Conservation (phyloP, 2,797 vertebrate species). For the Helicolenus hilgendorfi region DNA sequence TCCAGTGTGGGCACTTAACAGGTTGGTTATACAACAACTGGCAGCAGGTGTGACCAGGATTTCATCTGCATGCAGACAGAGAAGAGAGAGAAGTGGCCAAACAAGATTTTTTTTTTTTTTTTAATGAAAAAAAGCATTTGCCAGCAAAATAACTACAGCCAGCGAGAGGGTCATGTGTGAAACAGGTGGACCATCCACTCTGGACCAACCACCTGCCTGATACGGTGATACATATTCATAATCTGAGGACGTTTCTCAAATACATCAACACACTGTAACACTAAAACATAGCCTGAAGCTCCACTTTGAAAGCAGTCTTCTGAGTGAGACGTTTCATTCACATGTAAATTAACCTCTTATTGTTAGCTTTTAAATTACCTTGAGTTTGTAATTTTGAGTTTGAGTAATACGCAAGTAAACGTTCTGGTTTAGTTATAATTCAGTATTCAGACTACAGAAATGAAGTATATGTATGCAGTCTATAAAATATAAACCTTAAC, state of each 20-base stretch:
- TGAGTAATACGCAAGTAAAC: background rate
- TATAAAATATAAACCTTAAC: background rate
- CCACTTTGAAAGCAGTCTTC: background rate
- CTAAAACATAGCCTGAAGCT: background rate
- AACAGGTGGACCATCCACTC: slow-evolving; percentile 27
- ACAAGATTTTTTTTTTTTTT: background rate
- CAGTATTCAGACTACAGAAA: background rate
- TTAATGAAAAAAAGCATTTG: background rate
- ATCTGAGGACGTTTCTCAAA: background rate
- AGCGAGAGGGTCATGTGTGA: slow-evolving; percentile 20
- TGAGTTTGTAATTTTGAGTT: background rate
- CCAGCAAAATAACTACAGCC: slow-evolving; percentile 22
- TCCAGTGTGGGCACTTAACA: slow-evolving; percentile 24
- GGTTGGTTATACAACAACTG: slow-evolving; percentile 23
- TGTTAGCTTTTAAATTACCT: background rate
- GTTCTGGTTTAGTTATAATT: background rate
- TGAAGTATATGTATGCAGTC: background rate
- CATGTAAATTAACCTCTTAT: slow-evolving; percentile 7
- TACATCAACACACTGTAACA: background rate
- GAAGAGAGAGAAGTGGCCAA: background rate
- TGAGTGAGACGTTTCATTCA: background rate
- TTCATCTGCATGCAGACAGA: slow-evolving; percentile 18
- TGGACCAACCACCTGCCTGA: slow-evolving; percentile 14
- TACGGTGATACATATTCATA: slow-evolving; percentile 24
- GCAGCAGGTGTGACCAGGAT: slow-evolving; percentile 21